Percentiles rank a stretch among this genome's conserved stretches.
Conservation (phyloP, 2,888 invertebrate species). For the Trissoscelio sp. region DNA sequence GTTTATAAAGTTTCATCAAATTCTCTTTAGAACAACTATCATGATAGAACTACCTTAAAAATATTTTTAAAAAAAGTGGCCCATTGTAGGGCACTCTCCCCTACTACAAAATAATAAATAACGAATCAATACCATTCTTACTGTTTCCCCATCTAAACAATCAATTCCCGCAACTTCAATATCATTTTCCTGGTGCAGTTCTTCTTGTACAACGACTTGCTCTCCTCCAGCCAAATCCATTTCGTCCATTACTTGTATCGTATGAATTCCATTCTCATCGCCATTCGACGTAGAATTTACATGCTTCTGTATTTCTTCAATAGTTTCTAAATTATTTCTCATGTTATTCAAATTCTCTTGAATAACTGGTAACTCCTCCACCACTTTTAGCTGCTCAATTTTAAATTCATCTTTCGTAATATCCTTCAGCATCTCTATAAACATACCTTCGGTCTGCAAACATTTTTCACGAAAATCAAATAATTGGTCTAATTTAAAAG, state of each 20-base stretch:
- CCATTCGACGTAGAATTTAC: slow-evolving; percentile 67
- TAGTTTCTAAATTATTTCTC: slow-evolving; percentile 73
- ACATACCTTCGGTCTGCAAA: slow-evolving; percentile 84
- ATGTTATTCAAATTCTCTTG: slow-evolving; percentile 73
- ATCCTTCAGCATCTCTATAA: slow-evolving; percentile 82
- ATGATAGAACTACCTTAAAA: no score
- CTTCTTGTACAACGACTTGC: slow-evolving; percentile 80
- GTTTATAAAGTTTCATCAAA: no score
- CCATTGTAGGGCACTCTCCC: no score
- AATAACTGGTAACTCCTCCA: slow-evolving; percentile 75
- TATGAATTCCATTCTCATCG: slow-evolving; percentile 73
- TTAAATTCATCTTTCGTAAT: slow-evolving; percentile 75
- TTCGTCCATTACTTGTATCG: slow-evolving; percentile 80
- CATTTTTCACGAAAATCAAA: slow-evolving; percentile 86
- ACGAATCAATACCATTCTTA: slow-evolving; percentile 81
- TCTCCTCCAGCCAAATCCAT: slow-evolving; percentile 79
- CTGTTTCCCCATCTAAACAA: slow-evolving; percentile 80
- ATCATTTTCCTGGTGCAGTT: slow-evolving; percentile 77
- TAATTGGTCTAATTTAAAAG: slow-evolving; percentile 85
- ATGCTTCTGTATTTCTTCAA: slow-evolving; percentile 74
- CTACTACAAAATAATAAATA: no score
- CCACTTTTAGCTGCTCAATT: slow-evolving; percentile 72
- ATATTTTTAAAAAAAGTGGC: no score
- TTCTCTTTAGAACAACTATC: no score
- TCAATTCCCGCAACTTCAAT: slow-evolving; percentile 79